Evolutionary conservation across 2,797 vertebrate species (phyloP), one percentile per base, ranked within the genome.

Genomic region (Enteromius paludinosus): DNA sequence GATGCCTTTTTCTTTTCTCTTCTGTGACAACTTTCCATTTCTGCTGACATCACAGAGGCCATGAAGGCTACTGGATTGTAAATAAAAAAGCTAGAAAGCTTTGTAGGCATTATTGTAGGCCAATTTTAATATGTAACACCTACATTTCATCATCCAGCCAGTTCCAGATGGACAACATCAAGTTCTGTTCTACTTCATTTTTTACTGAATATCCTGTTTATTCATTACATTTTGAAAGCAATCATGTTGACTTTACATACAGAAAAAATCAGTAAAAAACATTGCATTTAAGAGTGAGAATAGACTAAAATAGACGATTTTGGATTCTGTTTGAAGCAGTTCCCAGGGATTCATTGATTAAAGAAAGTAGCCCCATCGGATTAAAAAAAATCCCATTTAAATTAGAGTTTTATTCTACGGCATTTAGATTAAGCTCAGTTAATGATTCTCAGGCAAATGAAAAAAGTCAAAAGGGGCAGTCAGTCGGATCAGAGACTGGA

Each of bases 381-480:
- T 25, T 45, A 9, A 28, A 38, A 12, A 12, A 62, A 43, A 41
- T 82, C 69, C 70, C 15, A 5, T 9, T 47, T 65, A 54, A 66
- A 84, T 64, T 28, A 2, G 5, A 23, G 10, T 71, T 83, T 61
- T 70, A 35, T 70, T 68, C 20, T 45, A 56, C 0, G 4, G 23
- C 70, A 41, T 64, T 76, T 74, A 76, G 35, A 62, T 71, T 41
- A 68, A 52, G 33, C 54, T 84, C 89, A 88, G 90, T 89, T 88
- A 86, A 88, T 87, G 89, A 82, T 79, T 88, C 84, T 89, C 86
- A 85, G 87, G 89, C 52, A 71, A 71, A 70, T 64, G 54, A 43
- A 54, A 81, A 65, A 81, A 49, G 49, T 75, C 47, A 49, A 69
- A 76, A 80, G 78, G 64, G 47, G 30, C 56, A 81, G 78, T 43